Conservation (phyloP, 2,888 invertebrate genomes). For the Aleiodes testaceus region DNA sequence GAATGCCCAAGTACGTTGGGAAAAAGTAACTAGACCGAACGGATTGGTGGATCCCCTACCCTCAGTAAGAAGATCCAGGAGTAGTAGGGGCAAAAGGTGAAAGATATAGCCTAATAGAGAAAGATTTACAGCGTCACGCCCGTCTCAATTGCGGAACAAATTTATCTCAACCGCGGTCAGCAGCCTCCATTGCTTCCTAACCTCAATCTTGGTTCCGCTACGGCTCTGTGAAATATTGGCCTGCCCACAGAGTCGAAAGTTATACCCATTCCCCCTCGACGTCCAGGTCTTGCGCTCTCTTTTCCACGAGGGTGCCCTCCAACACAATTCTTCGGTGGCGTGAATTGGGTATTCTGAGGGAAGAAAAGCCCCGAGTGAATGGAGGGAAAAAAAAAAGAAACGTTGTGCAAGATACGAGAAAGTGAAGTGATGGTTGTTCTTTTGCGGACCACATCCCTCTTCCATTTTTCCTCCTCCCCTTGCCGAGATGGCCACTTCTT, state of each 20-base stretch:
- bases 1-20: constrained; percentile 11
- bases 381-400: constrained; percentile 23
- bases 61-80: constrained; percentile 5
- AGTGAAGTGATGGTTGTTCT: constrained; percentile 15
- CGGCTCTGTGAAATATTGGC: constrained; percentile 67
- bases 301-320: neutral
- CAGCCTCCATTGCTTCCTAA: constrained; percentile 67
- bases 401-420: constrained; percentile 27
- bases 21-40: neutral
- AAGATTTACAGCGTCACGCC: constrained; percentile 69
- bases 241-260: constrained; percentile 68
- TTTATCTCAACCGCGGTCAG: constrained; percentile 70
- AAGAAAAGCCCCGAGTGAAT: constrained; percentile 1
- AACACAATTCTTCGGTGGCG: constrained; percentile 6
- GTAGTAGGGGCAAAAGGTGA: constrained; percentile 39
- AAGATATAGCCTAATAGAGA: constrained; percentile 67
- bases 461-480: constrained; percentile 16
- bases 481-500: neutral
- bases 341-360: constrained; percentile 45
- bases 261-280: constrained; percentile 50
- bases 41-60: too few species aligned
- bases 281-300: constrained; percentile 14
- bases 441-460: constrained; percentile 22
- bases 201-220: constrained; percentile 68
- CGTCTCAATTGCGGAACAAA: constrained; percentile 71